Percentiles rank a stretch among this genome's conserved stretches.
Evolutionary conservation across 2,888 invertebrate species (phyloP).

Genomic region (Eristalinus aeneus): DNA sequence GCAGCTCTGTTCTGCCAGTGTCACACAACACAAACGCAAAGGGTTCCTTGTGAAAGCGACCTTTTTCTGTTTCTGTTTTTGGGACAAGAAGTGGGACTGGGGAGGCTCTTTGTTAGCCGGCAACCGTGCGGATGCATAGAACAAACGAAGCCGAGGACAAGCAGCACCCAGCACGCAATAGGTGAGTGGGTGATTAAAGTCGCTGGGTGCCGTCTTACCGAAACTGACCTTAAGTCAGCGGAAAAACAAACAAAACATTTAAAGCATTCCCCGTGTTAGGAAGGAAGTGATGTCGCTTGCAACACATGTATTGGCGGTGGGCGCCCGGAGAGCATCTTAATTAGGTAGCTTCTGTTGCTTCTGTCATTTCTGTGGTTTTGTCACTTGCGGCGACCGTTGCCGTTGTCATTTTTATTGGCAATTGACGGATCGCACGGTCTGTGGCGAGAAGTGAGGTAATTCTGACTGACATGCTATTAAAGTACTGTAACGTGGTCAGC

Average conservation of each 20-base stretch:
- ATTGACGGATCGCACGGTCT: slow-evolving; percentile 40
- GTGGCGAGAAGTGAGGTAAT: slow-evolving; percentile 33
- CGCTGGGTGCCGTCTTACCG: slow-evolving; percentile 32
- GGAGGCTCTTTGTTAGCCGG: slow-evolving; percentile 33
- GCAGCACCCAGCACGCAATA: slow-evolving; percentile 9
- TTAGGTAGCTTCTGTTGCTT: slow-evolving; percentile 56
- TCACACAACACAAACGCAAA: background rate
- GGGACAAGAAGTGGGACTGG: background rate
- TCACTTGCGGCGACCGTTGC: background rate
- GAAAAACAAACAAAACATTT: slow-evolving; percentile 31
- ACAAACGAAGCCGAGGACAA: slow-evolving; percentile 29
- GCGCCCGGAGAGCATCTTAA: slow-evolving; percentile 62
- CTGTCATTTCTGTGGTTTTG: background rate
- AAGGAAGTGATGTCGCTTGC: slow-evolving; percentile 61
- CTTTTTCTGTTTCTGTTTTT: background rate
- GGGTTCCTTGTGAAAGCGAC: slow-evolving; percentile 17
- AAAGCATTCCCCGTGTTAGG: slow-evolving; percentile 38
- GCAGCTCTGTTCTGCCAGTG: slow-evolving; percentile 35
- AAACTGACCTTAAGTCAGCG: slow-evolving; percentile 41
- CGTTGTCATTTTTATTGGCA: slow-evolving; percentile 40
- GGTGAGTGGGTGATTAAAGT: slow-evolving; percentile 36
- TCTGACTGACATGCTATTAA: slow-evolving; percentile 45
- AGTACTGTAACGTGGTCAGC: slow-evolving; percentile 37
- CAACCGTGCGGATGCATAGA: slow-evolving; percentile 10
- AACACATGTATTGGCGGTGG: slow-evolving; percentile 20